Evolutionary conservation across 1,140 invertebrate species (phyloP), one percentile per base, ranked within the genome.

Genomic region (Musca vetustissima): DNA sequence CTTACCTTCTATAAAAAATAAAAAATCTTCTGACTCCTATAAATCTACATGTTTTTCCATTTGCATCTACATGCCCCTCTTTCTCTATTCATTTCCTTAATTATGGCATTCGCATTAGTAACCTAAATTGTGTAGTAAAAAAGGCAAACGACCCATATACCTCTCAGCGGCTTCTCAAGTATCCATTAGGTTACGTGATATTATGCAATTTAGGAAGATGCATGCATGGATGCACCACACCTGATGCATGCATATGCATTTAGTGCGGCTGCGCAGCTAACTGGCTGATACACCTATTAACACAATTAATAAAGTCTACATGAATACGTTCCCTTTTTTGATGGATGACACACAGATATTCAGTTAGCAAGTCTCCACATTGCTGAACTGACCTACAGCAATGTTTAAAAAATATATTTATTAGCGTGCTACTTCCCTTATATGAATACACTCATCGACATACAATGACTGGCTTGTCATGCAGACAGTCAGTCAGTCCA

Each of bases 341-440:
- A n/a, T n/a, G n/a, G 36, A 11, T 2, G 36, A 13, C 36, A 43
- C 28, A 43, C 36, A 43, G 11, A n/a, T n/a, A n/a, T n/a, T 28
- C 28, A 28, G 28, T 28, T 28, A 28, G 28, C 8, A 3, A 28
- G 28, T 28, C 28, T 57, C 53, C 19, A 17, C 25, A 17, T 4
- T 19, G 36, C 28, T n/a, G 21, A 61, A 61, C 57, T 61, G 57
- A 61, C 57, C 57, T 61, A 61, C 57, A 36, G 57, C 57, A 61
- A 61, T 21, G 13, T 9, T 11, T 8, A 43, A 43, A 43, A n/a
- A n/a, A n/a, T n/a, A n/a, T n/a, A n/a, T n/a, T n/a, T 43, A 13
- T 43, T 7, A 43, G 36, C 11, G 36, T 43, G 36, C 36, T 43
- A 43, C 19, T 61, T 61, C 22, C n/a, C 22, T 28, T 61, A 36